phyloP scores from a whole-genome alignment of 2,888 invertebrate species.

The Andrena praecox region DNA sequence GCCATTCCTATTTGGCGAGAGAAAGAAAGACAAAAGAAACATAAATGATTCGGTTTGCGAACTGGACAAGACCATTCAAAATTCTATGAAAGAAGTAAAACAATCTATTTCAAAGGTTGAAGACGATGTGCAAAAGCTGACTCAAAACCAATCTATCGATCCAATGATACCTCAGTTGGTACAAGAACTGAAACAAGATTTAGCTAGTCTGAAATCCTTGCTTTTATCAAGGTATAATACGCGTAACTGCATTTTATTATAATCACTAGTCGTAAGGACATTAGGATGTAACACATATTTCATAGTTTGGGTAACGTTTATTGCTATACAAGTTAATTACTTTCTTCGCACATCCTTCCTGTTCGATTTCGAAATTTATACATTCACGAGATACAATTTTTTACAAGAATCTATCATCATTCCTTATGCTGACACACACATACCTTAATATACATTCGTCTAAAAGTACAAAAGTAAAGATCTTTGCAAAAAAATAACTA shows the following conservation, averaged over 20 bases:
- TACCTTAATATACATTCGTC: conserved; percentile 13
- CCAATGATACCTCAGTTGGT: conserved; percentile 81
- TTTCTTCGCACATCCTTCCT: conserved; percentile 59
- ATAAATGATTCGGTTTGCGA: conserved; percentile 89
- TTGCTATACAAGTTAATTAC: conserved; percentile 60
- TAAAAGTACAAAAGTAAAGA: conserved; percentile 48
- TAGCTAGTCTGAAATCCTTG: conserved; percentile 83
- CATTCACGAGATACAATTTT: conserved; percentile 46
- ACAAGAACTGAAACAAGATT: conserved; percentile 82
- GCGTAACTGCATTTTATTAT: conserved; percentile 29
- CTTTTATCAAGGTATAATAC: conserved; percentile 80
- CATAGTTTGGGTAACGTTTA: conserved; percentile 57
- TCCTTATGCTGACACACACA: conserved; percentile 18
- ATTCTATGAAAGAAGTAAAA: conserved; percentile 87
- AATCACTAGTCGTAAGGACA: background rate
- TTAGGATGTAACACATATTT: conserved; percentile 18
- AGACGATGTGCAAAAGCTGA: conserved; percentile 87
- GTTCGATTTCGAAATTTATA: conserved; percentile 55
- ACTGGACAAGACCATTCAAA: conserved; percentile 89
- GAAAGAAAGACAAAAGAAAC: conserved; percentile 86
- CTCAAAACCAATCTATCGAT: conserved; percentile 78
- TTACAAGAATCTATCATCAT: conserved; percentile 52
- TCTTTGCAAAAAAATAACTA: conserved; percentile 13
- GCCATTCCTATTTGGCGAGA: conserved; percentile 89
- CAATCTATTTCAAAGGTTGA: conserved; percentile 89